Percentiles rank a stretch among this genome's conserved stretches.
Conservation (phyloP, 2,797 vertebrate species). For the Neosilurus hyrtlii region DNA sequence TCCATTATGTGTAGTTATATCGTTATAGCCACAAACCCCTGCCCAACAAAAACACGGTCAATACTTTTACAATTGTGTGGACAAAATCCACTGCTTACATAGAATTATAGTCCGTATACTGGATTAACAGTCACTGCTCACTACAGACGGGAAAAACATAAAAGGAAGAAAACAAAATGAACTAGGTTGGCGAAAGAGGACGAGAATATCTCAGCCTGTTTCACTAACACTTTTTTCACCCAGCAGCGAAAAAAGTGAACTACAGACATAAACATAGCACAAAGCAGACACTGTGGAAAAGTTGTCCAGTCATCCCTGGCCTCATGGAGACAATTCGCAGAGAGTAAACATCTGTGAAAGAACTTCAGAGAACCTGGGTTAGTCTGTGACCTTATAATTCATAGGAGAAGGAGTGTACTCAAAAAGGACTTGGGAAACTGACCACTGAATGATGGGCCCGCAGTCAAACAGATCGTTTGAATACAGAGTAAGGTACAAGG, state of each 20-base stretch:
- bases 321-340: slow-evolving; percentile 17
- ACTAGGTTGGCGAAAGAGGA: not conserved
- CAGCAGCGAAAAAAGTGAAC: not conserved
- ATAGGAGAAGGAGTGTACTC: slow-evolving; percentile 31
- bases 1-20: too few relatives aligned
- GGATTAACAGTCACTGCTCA: not conserved
- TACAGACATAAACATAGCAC: not conserved
- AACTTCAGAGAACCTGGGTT: slow-evolving; percentile 39
- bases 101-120: not conserved
- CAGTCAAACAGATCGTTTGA: slow-evolving; percentile 15
- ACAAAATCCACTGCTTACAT: not conserved
- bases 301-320: slow-evolving; percentile 43
- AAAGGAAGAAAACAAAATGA: not conserved
- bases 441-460: slow-evolving; percentile 30
- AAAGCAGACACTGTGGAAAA: slow-evolving; percentile 15
- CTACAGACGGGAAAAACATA: not conserved
- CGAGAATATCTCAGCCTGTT: not conserved
- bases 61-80: not conserved
- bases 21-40: not conserved
- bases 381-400: slow-evolving; percentile 48
- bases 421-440: slow-evolving; percentile 7
- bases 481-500: slow-evolving; percentile 12
- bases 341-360: slow-evolving; percentile 33
- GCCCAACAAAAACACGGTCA: not conserved
- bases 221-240: not conserved